These are phyloP conservation scores for Pelodytes ibericus DNA, from an alignment of 2,797 vertebrate species.

Conservation along the genomic window DNA sequence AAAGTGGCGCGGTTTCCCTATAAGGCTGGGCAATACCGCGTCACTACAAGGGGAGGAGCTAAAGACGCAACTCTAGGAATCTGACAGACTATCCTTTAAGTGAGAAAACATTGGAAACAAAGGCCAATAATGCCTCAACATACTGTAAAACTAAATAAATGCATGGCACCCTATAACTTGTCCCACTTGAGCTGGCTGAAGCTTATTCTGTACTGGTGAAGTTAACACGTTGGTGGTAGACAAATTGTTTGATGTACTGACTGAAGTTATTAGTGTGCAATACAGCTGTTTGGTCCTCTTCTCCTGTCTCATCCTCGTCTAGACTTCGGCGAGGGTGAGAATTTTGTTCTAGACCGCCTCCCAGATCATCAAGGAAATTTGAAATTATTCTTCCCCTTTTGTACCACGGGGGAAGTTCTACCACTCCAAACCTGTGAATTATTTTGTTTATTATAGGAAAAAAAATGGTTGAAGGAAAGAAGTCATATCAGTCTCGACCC, in stretches of 20 bases:
- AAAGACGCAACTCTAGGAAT: no score
- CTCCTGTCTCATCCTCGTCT: slow-evolving; percentile 61
- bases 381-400: not conserved
- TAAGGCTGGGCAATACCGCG: slow-evolving; percentile 91
- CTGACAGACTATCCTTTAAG: no score
- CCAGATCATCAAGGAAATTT: not conserved
- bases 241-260: slow-evolving; percentile 72
- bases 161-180: slow-evolving; percentile 79
- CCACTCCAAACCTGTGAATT: slow-evolving; percentile 24
- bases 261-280: slow-evolving; percentile 66
- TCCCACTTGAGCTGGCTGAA: slow-evolving; percentile 94
- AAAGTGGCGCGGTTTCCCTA: slow-evolving; percentile 86
- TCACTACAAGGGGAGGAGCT: no score
- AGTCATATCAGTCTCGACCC: slow-evolving; percentile 89
- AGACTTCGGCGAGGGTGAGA: slow-evolving; percentile 68
- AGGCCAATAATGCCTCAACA: no score
- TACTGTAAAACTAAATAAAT: slow-evolving; percentile 88
- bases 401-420: not conserved
- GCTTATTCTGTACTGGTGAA: slow-evolving; percentile 86
- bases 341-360: not conserved
- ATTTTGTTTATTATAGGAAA: no score
- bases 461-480: slow-evolving; percentile 81
- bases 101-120: no score
- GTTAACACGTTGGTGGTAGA: slow-evolving; percentile 78
- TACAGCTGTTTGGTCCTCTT: slow-evolving; percentile 49